phyloP scores from a whole-genome alignment of 1,140 invertebrate genomes.

The Anoplolepis gracilipes region DNA sequence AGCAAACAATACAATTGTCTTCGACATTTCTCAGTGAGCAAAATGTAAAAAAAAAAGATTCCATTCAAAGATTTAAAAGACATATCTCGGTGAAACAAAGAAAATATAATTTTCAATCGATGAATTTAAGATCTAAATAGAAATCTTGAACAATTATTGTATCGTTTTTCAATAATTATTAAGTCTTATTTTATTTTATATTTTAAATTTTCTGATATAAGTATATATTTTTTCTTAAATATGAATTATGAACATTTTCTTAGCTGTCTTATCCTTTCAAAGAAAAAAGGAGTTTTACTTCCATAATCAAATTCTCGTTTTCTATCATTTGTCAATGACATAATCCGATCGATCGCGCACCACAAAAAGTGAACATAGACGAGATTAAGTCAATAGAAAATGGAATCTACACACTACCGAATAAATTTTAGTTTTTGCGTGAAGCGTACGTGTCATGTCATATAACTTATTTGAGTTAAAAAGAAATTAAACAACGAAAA shows the following conservation, averaged over 20 bases:
- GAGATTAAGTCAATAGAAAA: constrained; percentile 7
- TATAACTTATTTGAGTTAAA: neutral
- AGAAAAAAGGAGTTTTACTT: neutral
- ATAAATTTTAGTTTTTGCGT: neutral
- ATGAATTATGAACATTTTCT: neutral
- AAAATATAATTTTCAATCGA: neutral
- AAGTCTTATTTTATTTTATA: no score
- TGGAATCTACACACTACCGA: neutral
- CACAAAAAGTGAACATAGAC: neutral
- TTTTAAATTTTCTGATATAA: neutral
- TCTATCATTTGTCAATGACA: constrained; percentile 1
- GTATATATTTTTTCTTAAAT: neutral
- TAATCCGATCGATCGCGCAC: neutral
- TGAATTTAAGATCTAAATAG: neutral
- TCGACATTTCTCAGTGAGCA: neutral
- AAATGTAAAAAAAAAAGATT: neutral
- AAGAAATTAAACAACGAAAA: neutral
- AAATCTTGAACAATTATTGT: neutral
- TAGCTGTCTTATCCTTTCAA: neutral
- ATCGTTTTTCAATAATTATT: no score
- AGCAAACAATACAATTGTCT: constrained; percentile 9
- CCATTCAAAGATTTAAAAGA: neutral
- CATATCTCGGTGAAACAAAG: neutral
- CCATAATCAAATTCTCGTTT: constrained; percentile 9
- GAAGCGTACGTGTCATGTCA: neutral